A percentile compares a stretch with the other conserved stretches of the same genome.
These are phyloP conservation scores for Margaritifera margaritifera DNA, from an alignment of 2,888 invertebrate species.

Conservation along the genomic window DNA sequence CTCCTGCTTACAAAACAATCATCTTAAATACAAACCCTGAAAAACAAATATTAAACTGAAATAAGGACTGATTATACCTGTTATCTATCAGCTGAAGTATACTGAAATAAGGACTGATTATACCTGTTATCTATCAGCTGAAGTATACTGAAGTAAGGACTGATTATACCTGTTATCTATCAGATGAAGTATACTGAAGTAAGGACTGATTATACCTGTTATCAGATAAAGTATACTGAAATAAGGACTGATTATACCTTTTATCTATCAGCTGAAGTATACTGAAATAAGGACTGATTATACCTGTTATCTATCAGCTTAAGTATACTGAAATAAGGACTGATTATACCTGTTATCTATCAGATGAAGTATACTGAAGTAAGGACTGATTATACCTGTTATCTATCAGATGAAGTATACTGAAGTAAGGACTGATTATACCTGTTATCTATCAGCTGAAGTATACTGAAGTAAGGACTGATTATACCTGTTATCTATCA, in stretches of 20 bases:
- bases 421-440: too few relatives aligned
- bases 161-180: constrained; percentile 82
- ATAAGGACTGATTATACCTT: constrained; percentile 71
- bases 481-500: neutral
- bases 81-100: too few relatives aligned
- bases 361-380: too few relatives aligned
- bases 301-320: constrained; percentile 89
- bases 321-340: too few relatives aligned
- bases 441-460: too few relatives aligned
- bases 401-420: too few relatives aligned
- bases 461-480: constrained; percentile 4
- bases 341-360: too few relatives aligned
- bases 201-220: neutral
- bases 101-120: constrained; percentile 1
- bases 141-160: constrained; percentile 6
- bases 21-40: neutral
- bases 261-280: constrained; percentile 95
- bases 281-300: constrained; percentile 40
- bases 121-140: neutral
- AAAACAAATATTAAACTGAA: constrained; percentile 4
- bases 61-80: neutral
- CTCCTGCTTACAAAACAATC: too few relatives aligned
- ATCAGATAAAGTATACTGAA: constrained; percentile 1
- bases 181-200: constrained; percentile 94
- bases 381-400: too few relatives aligned